phyloP scores from a whole-genome alignment of 2,888 invertebrate genomes.

The Aphidoletes aphidimyza region DNA sequence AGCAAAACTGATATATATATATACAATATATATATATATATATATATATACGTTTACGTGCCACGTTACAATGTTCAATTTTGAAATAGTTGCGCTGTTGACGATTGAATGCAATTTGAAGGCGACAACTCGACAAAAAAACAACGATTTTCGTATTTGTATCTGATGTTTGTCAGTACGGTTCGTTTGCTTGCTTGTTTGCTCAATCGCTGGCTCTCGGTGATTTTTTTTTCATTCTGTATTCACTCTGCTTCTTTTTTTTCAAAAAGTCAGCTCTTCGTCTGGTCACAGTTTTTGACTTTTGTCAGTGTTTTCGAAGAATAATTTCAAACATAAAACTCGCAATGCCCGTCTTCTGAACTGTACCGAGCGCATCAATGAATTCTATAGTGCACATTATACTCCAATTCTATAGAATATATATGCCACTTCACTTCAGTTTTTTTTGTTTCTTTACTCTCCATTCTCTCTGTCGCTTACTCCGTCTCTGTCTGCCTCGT shows the following conservation, averaged over 20 bases:
- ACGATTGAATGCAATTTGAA: slow-evolving; percentile 39
- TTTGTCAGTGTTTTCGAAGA: background rate
- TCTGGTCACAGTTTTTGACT: slow-evolving; percentile 2
- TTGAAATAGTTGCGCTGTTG: background rate
- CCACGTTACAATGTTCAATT: background rate
- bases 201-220: too few relatives aligned
- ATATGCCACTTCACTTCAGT: background rate
- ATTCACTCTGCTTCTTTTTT: background rate
- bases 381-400: background rate
- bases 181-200: background rate
- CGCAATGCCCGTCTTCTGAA: background rate
- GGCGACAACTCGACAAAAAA: slow-evolving; percentile 29
- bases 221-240: background rate
- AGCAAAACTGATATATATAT: background rate
- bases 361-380: background rate
- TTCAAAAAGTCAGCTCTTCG: background rate
- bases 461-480: background rate
- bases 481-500: too few relatives aligned
- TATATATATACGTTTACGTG: slow-evolving; percentile 6
- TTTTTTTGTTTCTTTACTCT: background rate
- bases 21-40: too few relatives aligned
- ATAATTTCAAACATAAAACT: background rate
- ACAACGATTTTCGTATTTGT: background rate
- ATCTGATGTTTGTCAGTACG: background rate
- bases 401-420: background rate